These are phyloP conservation scores for Aythya baeri DNA, from an alignment of 2,113 vertebrate genomes.

Conservation along the genomic window DNA sequence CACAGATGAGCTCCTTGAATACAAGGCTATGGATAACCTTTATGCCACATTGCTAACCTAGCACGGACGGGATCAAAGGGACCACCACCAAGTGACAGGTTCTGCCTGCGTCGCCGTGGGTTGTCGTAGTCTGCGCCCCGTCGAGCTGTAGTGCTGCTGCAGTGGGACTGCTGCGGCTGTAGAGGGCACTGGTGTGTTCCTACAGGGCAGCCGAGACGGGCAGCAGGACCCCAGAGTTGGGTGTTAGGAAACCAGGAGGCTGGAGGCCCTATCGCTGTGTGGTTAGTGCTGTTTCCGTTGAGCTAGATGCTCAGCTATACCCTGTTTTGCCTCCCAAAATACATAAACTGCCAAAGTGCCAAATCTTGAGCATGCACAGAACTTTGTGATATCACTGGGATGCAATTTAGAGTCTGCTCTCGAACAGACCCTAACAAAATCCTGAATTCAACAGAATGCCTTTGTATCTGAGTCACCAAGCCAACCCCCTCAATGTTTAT, in stretches of 20 bases:
- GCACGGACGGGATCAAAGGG: neutral
- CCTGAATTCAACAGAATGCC: neutral
- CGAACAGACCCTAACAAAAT: neutral
- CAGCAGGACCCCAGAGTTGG: accelerated
- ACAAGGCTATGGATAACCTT: neutral
- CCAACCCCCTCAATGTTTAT: neutral
- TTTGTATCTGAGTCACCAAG: neutral
- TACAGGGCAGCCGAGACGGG: accelerated
- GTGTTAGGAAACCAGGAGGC: neutral
- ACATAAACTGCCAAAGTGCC: neutral
- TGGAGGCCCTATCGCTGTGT: accelerated
- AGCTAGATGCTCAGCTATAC: neutral
- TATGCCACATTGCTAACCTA: neutral
- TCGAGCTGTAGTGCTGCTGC: accelerated
- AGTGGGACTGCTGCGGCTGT: neutral
- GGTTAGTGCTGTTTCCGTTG: neutral
- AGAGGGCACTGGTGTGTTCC: neutral
- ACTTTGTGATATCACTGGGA: neutral
- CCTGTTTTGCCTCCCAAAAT: neutral
- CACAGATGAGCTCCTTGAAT: neutral
- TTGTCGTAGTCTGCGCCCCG: accelerated
- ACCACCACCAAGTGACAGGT: neutral
- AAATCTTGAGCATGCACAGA: neutral
- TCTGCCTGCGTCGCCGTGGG: neutral
- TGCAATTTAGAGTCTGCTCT: neutral